These are phyloP conservation scores for Vireo griseus DNA, from an alignment of 2,797 vertebrate species.

Conservation along the genomic window DNA sequence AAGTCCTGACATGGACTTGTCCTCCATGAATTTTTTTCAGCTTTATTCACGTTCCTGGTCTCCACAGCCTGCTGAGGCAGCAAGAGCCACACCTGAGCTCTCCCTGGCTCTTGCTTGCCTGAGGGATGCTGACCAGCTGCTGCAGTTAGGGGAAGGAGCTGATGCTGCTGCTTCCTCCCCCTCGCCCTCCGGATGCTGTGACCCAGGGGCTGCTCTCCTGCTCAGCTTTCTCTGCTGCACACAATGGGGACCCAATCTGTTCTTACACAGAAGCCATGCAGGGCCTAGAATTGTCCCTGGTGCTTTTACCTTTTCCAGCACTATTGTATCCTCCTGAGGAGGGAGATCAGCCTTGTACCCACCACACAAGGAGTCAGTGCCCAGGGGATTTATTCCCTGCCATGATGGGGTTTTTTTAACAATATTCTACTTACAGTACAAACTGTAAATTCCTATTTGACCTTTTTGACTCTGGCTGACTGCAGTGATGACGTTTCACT, in stretches of 20 bases:
- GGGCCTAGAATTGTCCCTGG: not conserved
- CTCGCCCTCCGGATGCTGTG: fast-evolving
- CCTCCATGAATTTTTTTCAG: fast-evolving
- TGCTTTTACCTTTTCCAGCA: conserved; percentile 17
- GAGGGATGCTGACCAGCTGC: not conserved
- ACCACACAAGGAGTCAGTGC: not conserved
- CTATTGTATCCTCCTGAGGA: not conserved
- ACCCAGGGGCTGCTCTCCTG: not conserved
- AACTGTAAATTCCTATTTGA: not conserved
- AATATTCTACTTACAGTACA: not conserved
- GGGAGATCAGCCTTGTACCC: not conserved
- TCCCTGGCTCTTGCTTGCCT: not conserved
- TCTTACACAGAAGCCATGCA: not conserved
- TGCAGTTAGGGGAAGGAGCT: not conserved
- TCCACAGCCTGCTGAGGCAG: not conserved
- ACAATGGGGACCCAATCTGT: not conserved
- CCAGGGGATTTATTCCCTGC: not conserved
- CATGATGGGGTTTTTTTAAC: fast-evolving
- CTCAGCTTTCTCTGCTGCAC: not conserved
- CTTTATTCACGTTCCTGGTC: not conserved
- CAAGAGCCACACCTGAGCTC: not conserved
- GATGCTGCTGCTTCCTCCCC: not conserved
- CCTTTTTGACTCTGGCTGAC: not conserved
- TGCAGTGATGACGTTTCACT: not conserved
- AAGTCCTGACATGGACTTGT: too few species aligned